Conservation (phyloP, 2,113 vertebrate species). For the Alouatta palliata region DNA sequence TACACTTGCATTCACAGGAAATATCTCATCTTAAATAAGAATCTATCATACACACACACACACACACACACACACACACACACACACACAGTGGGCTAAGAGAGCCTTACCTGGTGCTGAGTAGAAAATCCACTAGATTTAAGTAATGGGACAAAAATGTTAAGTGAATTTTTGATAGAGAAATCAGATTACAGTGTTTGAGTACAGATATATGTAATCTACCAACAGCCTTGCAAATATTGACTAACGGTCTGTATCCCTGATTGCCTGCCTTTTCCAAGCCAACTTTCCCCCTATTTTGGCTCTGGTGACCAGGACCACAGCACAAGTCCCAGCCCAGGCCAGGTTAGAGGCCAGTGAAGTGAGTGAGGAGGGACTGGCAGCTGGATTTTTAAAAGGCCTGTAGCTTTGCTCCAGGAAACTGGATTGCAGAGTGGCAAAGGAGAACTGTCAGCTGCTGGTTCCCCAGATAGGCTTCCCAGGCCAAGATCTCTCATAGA, state of each 20-base stretch:
- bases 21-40: conserved; percentile 62
- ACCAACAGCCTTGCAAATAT: conserved; percentile 77
- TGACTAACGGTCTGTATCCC: conserved; percentile 64
- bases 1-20: conserved; percentile 30
- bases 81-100: neutral
- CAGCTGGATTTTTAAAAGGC: conserved; percentile 30
- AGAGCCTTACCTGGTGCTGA: conserved; percentile 14
- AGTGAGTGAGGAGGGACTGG: neutral
- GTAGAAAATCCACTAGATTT: conserved; percentile 25
- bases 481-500: conserved; percentile 43
- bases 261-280: conserved; percentile 46
- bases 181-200: conserved; percentile 77
- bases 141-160: conserved; percentile 43
- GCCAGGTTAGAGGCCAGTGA: neutral
- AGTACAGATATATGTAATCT: conserved; percentile 72
- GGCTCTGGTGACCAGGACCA: conserved; percentile 7
- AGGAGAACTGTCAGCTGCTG: conserved; percentile 62
- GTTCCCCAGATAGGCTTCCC: neutral
- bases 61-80: neutral
- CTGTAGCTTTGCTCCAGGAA: conserved; percentile 52
- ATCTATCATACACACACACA: neutral
- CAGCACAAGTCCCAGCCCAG: neutral
- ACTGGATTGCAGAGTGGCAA: conserved; percentile 51
- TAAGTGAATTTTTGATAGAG: conserved; percentile 71
- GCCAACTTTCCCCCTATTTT: conserved; percentile 19